Conservation (phyloP, 2,888 invertebrate species). For the Sesia bembeciformis region DNA sequence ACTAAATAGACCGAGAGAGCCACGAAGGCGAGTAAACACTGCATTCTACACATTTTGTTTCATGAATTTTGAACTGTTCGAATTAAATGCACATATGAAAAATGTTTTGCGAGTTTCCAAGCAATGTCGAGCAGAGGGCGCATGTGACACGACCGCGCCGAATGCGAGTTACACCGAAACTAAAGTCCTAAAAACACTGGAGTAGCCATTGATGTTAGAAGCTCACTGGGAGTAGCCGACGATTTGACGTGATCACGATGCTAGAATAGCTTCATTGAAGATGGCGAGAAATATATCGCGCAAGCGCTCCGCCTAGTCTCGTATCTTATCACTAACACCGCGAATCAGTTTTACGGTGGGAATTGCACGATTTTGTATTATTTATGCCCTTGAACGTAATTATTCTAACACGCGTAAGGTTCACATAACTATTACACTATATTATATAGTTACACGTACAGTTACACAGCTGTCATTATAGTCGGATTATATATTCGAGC, state of each 20-base stretch:
- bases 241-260: background rate
- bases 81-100: conserved; percentile 52
- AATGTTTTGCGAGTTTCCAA: conserved; percentile 48
- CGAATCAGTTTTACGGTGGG: background rate
- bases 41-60: conserved; percentile 58
- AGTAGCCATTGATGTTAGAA: no score
- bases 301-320: conserved; percentile 22
- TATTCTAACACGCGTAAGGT: background rate
- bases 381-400: conserved; percentile 1
- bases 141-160: conserved; percentile 41
- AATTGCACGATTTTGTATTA: conserved; percentile 3
- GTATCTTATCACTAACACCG: background rate
- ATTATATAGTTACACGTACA: no score
- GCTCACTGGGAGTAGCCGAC: conserved; percentile 5
- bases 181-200: conserved; percentile 18
- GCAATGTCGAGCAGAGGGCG: conserved; percentile 43
- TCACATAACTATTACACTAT: no score
- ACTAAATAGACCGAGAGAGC: conserved; percentile 37
- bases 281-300: conserved; percentile 25
- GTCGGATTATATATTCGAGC: no score
- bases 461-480: no score
- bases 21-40: conserved; percentile 42
- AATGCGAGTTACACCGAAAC: conserved; percentile 49
- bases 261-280: conserved; percentile 37
- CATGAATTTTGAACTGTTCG: conserved; percentile 39